These are phyloP conservation scores for Botrylloides violaceus DNA, from an alignment of 23 tunicate genomes.

Conservation along the genomic window DNA sequence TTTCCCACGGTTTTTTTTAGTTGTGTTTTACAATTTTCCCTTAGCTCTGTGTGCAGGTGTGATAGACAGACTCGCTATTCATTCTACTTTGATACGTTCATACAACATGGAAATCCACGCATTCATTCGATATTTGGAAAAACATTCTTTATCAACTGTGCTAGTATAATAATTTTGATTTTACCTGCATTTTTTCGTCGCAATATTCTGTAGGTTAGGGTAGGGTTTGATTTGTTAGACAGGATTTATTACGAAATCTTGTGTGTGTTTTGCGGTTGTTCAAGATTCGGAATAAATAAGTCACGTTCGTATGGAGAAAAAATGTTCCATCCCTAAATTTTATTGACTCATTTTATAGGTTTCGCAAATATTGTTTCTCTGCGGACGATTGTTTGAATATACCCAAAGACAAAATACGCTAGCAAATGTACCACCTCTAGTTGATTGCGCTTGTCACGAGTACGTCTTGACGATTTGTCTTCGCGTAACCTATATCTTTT, in stretches of 20 bases:
- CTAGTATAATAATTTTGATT: too few relatives aligned
- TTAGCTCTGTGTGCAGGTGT: too few relatives aligned
- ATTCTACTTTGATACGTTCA: too few relatives aligned
- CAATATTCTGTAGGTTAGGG: too few relatives aligned
- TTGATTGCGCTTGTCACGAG: constrained; percentile 8
- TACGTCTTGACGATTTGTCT: not conserved
- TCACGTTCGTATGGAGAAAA: not conserved
- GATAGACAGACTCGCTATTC: too few relatives aligned
- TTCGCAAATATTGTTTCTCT: constrained; percentile 7
- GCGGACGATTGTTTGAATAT: constrained; percentile 1
- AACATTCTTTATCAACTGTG: too few relatives aligned
- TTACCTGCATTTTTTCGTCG: too few relatives aligned
- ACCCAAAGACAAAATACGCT: not conserved
- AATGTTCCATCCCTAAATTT: constrained; percentile 17
- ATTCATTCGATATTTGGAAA: too few relatives aligned
- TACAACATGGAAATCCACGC: too few relatives aligned
- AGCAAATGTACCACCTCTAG: too few relatives aligned
- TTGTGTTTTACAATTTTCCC: too few relatives aligned
- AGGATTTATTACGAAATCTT: not conserved
- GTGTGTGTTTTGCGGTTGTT: not conserved
- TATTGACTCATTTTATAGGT: constrained; percentile 16
- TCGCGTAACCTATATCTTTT: not conserved
- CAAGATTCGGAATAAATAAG: constrained; percentile 6
- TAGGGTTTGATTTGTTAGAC: not conserved
- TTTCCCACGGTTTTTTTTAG: too few relatives aligned